Evolutionary conservation across 1,140 invertebrate genomes (phyloP).

Genomic region (Caenorhabditis elegans): WBcel235 BX284605.5:11281001-11281500

Average conservation of each 20-base stretch:
- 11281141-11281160: too few species aligned
- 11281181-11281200: too few species aligned
- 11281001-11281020: conserved; percentile 11
- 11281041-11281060: not conserved
- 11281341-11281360: not conserved
- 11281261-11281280: too few species aligned
- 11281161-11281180: too few species aligned
- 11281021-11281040: not conserved
- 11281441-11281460: not conserved
- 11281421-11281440: not conserved
- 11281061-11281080: not conserved
- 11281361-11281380: not conserved
- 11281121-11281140: too few species aligned
- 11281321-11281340: too few species aligned
- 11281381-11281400: not conserved
- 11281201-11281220: too few species aligned
- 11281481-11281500: not conserved
- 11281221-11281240: too few species aligned
- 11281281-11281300: too few species aligned
- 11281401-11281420: not conserved
- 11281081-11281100: not conserved
- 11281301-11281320: too few species aligned
- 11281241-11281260: too few species aligned
- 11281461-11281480: not conserved
- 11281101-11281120: too few species aligned